Evolutionary conservation across 1,140 invertebrate genomes (phyloP).

Genomic region (Brachionus calyciflorus): DNA sequence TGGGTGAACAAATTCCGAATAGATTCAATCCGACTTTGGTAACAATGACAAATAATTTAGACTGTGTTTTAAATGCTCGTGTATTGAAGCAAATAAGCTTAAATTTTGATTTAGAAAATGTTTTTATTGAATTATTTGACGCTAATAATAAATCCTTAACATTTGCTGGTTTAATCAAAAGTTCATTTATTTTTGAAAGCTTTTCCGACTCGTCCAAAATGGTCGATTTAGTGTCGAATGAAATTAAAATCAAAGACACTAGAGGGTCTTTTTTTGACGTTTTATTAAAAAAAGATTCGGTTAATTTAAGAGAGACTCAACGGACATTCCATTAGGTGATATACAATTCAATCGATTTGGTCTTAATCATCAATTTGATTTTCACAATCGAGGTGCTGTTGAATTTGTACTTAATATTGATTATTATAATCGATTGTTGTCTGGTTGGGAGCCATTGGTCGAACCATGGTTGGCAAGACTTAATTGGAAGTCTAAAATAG

Average conservation of each 20-base stretch:
- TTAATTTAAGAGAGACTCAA: neutral
- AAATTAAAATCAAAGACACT: slow-evolving; percentile 31
- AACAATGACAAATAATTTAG: slow-evolving; percentile 55
- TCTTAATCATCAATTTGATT: neutral
- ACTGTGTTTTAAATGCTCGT: slow-evolving; percentile 49
- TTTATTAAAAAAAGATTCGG: slow-evolving; percentile 7
- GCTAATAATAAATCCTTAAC: slow-evolving; percentile 46
- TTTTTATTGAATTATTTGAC: slow-evolving; percentile 70
- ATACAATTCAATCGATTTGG: slow-evolving; percentile 67
- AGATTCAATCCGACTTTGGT: slow-evolving; percentile 55
- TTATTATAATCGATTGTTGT: slow-evolving; percentile 88
- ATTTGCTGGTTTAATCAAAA: slow-evolving; percentile 13
- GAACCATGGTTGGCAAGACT: slow-evolving; percentile 76
- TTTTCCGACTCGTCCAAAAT: slow-evolving; percentile 35
- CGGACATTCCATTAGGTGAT: slow-evolving; percentile 85
- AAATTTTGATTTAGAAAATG: slow-evolving; percentile 80
- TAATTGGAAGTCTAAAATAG: slow-evolving; percentile 50
- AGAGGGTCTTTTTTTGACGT: neutral
- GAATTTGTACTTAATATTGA: slow-evolving; percentile 71
- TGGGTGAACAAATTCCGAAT: slow-evolving; percentile 81
- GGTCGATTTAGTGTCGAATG: slow-evolving; percentile 38
- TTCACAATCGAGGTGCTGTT: slow-evolving; percentile 53
- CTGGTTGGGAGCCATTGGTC: slow-evolving; percentile 92
- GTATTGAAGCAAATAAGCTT: slow-evolving; percentile 75
- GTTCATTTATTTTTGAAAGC: slow-evolving; percentile 31